Evolutionary conservation across 1,140 invertebrate species (phyloP).

Genomic region (Bombus fervidus): DNA sequence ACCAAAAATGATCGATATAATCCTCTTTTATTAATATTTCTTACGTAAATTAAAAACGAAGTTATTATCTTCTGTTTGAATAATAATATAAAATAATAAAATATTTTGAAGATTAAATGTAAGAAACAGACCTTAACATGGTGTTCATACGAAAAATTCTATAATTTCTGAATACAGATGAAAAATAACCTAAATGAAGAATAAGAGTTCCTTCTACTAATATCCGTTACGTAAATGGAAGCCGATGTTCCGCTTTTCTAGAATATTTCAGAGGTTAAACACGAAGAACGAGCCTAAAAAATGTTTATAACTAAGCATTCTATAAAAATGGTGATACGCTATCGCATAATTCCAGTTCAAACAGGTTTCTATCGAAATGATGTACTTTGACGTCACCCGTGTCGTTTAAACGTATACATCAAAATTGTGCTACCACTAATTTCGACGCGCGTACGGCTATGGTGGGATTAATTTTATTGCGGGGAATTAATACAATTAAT

Average conservation of each 20-base stretch:
- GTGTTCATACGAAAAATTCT: not conserved
- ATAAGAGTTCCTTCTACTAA: not conserved
- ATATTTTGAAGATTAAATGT: not conserved
- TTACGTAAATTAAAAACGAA: not conserved
- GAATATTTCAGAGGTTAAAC: not conserved
- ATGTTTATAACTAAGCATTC: not conserved
- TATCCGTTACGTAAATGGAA: not conserved
- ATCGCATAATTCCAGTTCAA: conserved; percentile 42
- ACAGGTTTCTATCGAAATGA: conserved; percentile 42
- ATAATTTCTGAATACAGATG: too few species aligned
- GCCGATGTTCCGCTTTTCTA: not conserved
- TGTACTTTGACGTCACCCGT: conserved; percentile 26
- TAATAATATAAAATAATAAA: not conserved
- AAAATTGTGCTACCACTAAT: conserved; percentile 16
- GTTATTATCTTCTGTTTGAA: not conserved
- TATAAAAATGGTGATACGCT: conserved; percentile 18
- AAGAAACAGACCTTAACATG: too few species aligned
- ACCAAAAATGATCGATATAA: not conserved
- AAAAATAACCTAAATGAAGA: not conserved
- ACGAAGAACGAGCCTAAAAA: not conserved
- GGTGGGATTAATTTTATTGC: conserved; percentile 43
- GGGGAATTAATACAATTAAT: conserved; percentile 43
- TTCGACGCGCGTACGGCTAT: not conserved
- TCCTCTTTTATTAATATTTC: not conserved
- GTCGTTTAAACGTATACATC: not conserved